Percentiles rank a stretch among this genome's conserved stretches.
Evolutionary conservation across 2,113 vertebrate species (phyloP).

Genomic region (Macrotus californicus): DNA sequence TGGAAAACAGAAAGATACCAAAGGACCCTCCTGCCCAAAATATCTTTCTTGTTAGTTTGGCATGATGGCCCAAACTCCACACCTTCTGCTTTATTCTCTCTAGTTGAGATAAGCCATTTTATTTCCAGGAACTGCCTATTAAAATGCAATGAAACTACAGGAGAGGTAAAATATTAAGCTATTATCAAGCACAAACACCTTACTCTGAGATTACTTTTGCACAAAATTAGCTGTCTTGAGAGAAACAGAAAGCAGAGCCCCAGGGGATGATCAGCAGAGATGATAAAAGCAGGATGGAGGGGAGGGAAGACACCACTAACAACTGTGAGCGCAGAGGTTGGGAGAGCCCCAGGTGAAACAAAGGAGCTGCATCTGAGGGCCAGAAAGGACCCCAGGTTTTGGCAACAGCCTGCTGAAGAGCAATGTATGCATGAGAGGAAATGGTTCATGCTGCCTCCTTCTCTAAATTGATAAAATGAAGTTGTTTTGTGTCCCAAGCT

Average conservation of each 20-base stretch:
- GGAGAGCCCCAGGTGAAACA: background rate
- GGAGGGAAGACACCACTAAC: background rate
- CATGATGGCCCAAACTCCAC: background rate
- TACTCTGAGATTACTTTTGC: conserved; percentile 37
- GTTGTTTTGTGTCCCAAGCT: background rate
- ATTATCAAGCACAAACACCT: conserved; percentile 59
- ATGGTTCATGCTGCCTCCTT: background rate
- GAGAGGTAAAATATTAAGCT: conserved; percentile 56
- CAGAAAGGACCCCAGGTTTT: background rate
- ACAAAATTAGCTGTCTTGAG: conserved; percentile 49
- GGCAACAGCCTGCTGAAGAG: background rate
- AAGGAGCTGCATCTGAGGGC: background rate
- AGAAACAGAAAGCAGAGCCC: conserved; percentile 15
- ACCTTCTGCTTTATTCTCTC: background rate
- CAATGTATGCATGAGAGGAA: background rate
- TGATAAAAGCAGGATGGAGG: background rate
- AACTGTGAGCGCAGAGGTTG: background rate
- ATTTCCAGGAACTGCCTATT: conserved; percentile 41
- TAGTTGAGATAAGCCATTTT: conserved; percentile 10
- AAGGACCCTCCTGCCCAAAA: background rate
- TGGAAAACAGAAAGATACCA: background rate
- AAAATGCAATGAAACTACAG: conserved; percentile 57
- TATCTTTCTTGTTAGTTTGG: background rate
- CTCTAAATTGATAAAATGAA: background rate
- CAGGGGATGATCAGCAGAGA: background rate